Evolutionary conservation across 1,140 invertebrate genomes (phyloP).

Genomic region (Calycopis cecrops): DNA sequence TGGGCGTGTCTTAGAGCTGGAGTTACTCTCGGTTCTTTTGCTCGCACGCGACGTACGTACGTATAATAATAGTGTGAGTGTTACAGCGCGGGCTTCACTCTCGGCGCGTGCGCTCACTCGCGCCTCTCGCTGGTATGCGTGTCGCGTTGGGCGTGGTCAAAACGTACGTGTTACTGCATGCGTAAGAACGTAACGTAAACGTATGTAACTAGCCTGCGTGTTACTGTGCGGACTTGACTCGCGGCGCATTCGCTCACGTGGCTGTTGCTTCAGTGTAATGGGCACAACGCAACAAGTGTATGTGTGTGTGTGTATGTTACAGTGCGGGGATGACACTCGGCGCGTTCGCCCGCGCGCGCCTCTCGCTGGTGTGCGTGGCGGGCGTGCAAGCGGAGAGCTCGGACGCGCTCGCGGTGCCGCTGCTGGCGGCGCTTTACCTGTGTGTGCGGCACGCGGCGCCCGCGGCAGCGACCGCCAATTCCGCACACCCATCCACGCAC

Average conservation of each 20-base stretch:
- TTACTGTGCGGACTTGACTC: no score
- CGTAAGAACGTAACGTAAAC: no score
- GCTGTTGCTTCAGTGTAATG: no score
- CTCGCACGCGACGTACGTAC: no score
- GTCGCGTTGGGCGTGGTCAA: no score
- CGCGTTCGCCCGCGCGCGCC: slow-evolving; percentile 44
- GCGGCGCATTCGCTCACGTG: no score
- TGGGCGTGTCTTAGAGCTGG: no score
- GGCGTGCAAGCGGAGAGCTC: slow-evolving; percentile 60
- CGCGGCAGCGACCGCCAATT: slow-evolving; percentile 4
- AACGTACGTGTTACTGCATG: no score
- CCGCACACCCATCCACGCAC: slow-evolving; percentile 12
- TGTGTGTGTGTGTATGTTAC: background rate
- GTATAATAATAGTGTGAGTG: no score
- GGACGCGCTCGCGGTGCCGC: slow-evolving; percentile 60
- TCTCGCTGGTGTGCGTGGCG: slow-evolving; percentile 57
- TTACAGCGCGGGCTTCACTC: slow-evolving; percentile 53
- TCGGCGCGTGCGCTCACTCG: slow-evolving; percentile 52
- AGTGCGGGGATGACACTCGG: slow-evolving; percentile 61
- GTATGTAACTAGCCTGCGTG: no score
- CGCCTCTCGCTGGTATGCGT: slow-evolving; percentile 59
- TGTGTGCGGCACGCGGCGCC: slow-evolving; percentile 59
- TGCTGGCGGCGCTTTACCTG: slow-evolving; percentile 64
- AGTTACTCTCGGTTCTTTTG: no score
- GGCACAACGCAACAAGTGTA: no score